Conservation (phyloP, 2,797 vertebrate species). For the Rhynchotus rufescens region DNA sequence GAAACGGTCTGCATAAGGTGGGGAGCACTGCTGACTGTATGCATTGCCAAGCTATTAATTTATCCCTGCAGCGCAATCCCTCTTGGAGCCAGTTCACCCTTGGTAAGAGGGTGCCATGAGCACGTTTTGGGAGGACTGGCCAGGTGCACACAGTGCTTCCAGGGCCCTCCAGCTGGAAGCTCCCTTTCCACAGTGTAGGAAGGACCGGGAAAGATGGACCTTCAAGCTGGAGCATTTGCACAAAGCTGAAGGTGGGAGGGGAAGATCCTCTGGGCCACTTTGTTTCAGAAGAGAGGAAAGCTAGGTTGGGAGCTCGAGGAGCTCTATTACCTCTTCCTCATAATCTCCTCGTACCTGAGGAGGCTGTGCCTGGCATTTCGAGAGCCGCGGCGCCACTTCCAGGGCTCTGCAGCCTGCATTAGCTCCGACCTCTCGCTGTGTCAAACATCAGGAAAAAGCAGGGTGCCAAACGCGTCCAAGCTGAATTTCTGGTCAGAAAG, state of each 20-base stretch:
- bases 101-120: neutral
- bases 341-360: neutral
- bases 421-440: neutral
- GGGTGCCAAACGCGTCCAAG: neutral
- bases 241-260: neutral
- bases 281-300: neutral
- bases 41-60: neutral
- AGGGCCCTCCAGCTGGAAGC: neutral
- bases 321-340: neutral
- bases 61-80: neutral
- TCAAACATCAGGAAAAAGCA: neutral
- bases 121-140: neutral
- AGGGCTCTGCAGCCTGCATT: neutral
- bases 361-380: neutral
- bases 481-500: conserved; percentile 7
- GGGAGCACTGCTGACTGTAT: neutral
- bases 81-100: neutral
- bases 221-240: neutral
- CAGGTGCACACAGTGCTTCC: neutral
- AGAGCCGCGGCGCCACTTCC: neutral
- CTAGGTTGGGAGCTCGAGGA: neutral
- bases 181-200: neutral
- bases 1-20: accelerated
- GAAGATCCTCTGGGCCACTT: neutral
- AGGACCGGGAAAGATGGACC: neutral